phyloP scores from a whole-genome alignment of 2,797 vertebrate genomes.

The Chaunax sp. region DNA sequence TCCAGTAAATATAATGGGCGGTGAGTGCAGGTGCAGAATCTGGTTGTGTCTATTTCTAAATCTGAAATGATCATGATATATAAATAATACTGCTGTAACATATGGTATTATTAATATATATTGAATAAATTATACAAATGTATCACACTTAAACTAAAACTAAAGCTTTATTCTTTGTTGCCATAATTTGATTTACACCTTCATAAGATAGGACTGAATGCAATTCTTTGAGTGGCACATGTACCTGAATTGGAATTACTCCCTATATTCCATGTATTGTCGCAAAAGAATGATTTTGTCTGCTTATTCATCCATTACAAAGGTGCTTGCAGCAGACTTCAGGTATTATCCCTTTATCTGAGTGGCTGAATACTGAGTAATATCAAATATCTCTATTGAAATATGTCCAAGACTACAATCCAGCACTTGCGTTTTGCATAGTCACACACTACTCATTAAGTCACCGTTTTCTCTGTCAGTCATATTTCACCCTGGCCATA shows the following conservation, averaged over 20 bases:
- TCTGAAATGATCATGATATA: background rate
- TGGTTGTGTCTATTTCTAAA: background rate
- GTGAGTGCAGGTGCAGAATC: background rate
- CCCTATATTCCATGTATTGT: constrained; percentile 38
- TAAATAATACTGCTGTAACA: background rate
- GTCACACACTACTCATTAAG: constrained; percentile 77
- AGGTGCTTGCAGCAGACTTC: constrained; percentile 46
- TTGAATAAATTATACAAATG: background rate
- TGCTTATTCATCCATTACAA: constrained; percentile 63
- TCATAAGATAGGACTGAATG: constrained; percentile 2
- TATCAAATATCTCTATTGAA: constrained; percentile 78
- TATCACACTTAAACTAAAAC: background rate
- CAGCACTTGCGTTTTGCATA: constrained; percentile 73
- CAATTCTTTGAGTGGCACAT: constrained; percentile 10
- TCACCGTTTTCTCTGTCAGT: constrained; percentile 70
- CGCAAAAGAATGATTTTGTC: constrained; percentile 37
- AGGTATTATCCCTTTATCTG: constrained; percentile 66
- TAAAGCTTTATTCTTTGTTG: background rate
- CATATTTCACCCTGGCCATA: constrained; percentile 75
- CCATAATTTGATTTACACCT: background rate
- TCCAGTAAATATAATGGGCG: constrained; percentile 1
- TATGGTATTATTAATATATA: background rate
- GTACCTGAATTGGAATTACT: constrained; percentile 26
- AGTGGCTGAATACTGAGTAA: constrained; percentile 68
- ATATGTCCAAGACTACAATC: constrained; percentile 59